A percentile compares a stretch with the other conserved stretches of the same genome.
Conservation (phyloP, 2,797 vertebrate genomes). For the Anabacerthia variegaticeps region DNA sequence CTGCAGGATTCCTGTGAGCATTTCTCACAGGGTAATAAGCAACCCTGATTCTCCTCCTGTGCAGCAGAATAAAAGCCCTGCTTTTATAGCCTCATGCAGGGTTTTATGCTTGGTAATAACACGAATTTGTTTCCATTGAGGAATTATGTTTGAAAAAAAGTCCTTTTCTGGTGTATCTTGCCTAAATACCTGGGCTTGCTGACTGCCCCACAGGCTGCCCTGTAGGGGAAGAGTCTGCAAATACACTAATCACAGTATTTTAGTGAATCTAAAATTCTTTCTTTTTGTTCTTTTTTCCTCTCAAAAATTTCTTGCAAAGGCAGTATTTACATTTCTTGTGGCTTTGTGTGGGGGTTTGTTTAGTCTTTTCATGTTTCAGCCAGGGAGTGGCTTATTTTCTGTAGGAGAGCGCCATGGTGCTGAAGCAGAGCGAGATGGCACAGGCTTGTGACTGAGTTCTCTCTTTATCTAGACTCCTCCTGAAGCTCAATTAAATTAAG, state of each 20-base stretch:
- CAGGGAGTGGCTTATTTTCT: not conserved
- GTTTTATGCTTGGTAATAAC: conserved; percentile 18
- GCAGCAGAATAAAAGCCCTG: not conserved
- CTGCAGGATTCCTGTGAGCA: not conserved
- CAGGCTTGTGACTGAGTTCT: not conserved
- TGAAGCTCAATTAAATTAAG: not conserved
- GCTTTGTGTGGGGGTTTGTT: not conserved
- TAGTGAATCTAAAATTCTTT: not conserved
- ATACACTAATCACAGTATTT: not conserved
- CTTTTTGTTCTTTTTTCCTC: not conserved
- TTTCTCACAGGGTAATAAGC: not conserved
- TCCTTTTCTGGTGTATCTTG: not conserved
- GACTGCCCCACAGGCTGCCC: not conserved
- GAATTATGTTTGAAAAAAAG: not conserved
- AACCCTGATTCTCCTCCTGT: not conserved
- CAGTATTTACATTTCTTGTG: not conserved
- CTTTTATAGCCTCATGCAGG: not conserved
- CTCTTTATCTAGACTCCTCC: not conserved
- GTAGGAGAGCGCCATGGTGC: not conserved
- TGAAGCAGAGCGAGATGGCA: not conserved
- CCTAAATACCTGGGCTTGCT: not conserved
- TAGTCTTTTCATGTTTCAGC: not conserved
- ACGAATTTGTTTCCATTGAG: conserved; percentile 1
- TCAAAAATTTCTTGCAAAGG: not conserved
- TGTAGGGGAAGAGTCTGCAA: not conserved